phyloP scores from a whole-genome alignment of 1,140 invertebrate species.

The Lepidurus packardi region DNA sequence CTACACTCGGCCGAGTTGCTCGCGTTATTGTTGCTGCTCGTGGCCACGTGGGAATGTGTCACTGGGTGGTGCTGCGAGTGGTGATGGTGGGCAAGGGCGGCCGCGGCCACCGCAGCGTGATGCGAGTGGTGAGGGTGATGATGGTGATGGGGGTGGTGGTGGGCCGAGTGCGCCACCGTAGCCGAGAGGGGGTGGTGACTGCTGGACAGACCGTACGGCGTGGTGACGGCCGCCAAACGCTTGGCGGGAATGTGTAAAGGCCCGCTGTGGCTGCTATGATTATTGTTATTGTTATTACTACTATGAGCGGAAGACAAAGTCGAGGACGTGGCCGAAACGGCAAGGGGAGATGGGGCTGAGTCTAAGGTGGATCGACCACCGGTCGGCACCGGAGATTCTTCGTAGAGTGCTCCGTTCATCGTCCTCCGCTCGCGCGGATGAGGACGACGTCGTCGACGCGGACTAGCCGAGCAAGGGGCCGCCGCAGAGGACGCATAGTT shows the following conservation, averaged over 20 bases:
- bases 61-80: slow-evolving; percentile 43
- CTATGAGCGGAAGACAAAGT: slow-evolving; percentile 31
- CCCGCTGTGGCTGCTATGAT: slow-evolving; percentile 43
- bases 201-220: slow-evolving; percentile 22
- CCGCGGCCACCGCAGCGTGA: slow-evolving; percentile 38
- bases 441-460: slow-evolving; percentile 25
- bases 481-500: slow-evolving; percentile 20
- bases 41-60: slow-evolving; percentile 36
- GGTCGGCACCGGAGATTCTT: slow-evolving; percentile 36
- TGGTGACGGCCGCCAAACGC: slow-evolving; percentile 46
- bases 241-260: slow-evolving; percentile 79
- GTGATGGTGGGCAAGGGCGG: slow-evolving; percentile 30
- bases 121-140: background rate
- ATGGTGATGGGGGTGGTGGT: slow-evolving; percentile 17
- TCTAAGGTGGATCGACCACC: slow-evolving; percentile 29
- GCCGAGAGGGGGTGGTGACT: background rate
- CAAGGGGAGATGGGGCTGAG: slow-evolving; percentile 1
- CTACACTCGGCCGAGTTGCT: slow-evolving; percentile 20
- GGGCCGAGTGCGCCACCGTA: slow-evolving; percentile 5
- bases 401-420: slow-evolving; percentile 41
- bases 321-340: slow-evolving; percentile 35
- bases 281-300: background rate
- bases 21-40: slow-evolving; percentile 5
- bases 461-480: background rate
- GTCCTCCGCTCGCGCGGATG: slow-evolving; percentile 34